Evolutionary conservation across 2,113 vertebrate genomes (phyloP).

Genomic region (Erythrocercus mccallii): DNA sequence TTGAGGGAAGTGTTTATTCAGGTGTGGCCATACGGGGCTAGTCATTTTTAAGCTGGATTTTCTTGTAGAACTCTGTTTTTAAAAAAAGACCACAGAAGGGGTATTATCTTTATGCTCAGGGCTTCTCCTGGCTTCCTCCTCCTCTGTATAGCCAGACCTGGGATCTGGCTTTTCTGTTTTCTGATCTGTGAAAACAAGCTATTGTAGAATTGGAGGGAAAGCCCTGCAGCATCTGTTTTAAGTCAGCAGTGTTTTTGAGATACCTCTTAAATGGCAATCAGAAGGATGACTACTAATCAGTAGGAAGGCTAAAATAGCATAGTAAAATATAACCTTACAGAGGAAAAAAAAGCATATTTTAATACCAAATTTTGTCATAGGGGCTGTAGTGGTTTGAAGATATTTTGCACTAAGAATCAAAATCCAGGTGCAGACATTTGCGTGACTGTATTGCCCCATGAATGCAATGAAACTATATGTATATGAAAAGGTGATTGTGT

Average conservation of each 20-base stretch:
- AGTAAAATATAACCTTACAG: not conserved
- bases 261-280: not conserved
- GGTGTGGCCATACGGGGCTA: not conserved
- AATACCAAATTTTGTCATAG: not conserved
- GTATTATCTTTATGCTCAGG: not conserved
- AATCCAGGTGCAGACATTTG: not conserved
- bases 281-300: not conserved
- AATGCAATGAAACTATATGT: not conserved
- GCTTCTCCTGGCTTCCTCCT: not conserved
- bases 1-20: not conserved
- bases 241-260: not conserved
- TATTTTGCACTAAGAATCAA: not conserved
- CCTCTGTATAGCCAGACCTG: not conserved
- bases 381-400: not conserved
- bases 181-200: not conserved
- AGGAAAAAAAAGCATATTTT: rapidly evolving
- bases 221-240: not conserved
- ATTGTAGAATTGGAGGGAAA: not conserved
- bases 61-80: not conserved
- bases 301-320: not conserved
- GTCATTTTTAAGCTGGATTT: not conserved
- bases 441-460: not conserved
- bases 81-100: not conserved
- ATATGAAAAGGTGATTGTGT: not conserved
- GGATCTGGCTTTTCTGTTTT: not conserved